Evolutionary conservation across 1,140 invertebrate species (phyloP).

Genomic region (Panonychus citri): DNA sequence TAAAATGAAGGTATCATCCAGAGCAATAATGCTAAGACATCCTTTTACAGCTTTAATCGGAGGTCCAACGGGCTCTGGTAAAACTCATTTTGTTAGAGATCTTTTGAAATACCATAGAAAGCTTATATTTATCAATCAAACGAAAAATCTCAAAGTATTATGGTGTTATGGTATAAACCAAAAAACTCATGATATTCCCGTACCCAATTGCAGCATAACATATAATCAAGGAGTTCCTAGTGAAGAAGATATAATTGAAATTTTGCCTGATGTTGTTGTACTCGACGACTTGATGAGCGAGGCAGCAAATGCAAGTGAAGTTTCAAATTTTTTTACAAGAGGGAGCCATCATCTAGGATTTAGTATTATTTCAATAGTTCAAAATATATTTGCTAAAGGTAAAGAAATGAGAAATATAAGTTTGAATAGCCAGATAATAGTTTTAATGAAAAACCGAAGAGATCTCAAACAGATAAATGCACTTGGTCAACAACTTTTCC

Average conservation of each 20-base stretch:
- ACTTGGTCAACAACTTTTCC: neutral
- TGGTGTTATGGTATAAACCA: neutral
- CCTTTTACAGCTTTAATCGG: neutral
- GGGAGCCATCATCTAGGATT: too few species aligned
- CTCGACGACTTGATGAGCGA: too few species aligned
- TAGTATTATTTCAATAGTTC: neutral
- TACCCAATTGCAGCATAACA: too few species aligned
- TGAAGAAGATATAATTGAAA: too few species aligned
- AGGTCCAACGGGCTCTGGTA: neutral
- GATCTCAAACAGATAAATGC: constrained; percentile 20
- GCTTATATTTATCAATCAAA: neutral
- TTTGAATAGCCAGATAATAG: constrained; percentile 1
- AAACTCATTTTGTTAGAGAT: neutral
- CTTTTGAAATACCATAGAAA: neutral
- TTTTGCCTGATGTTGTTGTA: too few species aligned
- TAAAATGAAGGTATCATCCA: too few species aligned
- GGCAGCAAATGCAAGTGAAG: too few species aligned
- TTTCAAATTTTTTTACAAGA: too few species aligned
- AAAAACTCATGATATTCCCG: neutral
- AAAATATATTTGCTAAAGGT: constrained; percentile 6
- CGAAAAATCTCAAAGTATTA: neutral
- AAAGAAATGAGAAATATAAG: constrained; percentile 5
- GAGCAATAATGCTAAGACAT: neutral
- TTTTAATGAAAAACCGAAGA: constrained; percentile 8
- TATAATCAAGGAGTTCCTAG: too few species aligned